Percentiles rank a stretch among this genome's conserved stretches.
Conservation (phyloP, 2,113 vertebrate species). For the Neofelis nebulosa region DNA sequence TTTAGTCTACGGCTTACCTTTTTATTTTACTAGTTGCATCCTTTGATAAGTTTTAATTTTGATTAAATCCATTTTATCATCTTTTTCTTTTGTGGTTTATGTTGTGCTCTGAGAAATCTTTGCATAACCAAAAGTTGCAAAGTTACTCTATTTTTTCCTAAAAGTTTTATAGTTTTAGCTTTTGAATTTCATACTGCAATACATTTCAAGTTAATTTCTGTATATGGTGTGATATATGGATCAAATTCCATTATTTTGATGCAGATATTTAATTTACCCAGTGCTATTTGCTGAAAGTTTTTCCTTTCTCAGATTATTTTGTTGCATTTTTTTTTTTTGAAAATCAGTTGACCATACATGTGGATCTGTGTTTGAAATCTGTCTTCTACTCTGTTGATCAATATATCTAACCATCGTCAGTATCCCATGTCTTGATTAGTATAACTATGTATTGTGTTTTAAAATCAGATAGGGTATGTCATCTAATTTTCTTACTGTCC, state of each 20-base stretch:
- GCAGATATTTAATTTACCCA: not conserved
- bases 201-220: not conserved
- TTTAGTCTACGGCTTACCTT: not conserved
- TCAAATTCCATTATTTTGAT: not conserved
- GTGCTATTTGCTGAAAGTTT: not conserved
- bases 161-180: not conserved
- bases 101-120: not conserved
- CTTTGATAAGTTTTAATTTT: not conserved
- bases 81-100: not conserved
- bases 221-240: not conserved
- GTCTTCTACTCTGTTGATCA: not conserved
- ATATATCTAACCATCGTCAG: not conserved
- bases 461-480: not conserved
- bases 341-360: not conserved
- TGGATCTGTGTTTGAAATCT: not conserved
- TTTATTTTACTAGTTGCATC: not conserved
- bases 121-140: not conserved
- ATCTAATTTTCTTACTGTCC: not conserved
- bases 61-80: not conserved
- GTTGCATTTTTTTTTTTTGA: not conserved
- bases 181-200: not conserved
- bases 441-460: not conserved
- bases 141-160: not conserved
- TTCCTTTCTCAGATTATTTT: not conserved
- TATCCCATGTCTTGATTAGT: not conserved